phyloP scores from a whole-genome alignment of 2,888 invertebrate species.

The Acanthosoma haemorrhoidale region DNA sequence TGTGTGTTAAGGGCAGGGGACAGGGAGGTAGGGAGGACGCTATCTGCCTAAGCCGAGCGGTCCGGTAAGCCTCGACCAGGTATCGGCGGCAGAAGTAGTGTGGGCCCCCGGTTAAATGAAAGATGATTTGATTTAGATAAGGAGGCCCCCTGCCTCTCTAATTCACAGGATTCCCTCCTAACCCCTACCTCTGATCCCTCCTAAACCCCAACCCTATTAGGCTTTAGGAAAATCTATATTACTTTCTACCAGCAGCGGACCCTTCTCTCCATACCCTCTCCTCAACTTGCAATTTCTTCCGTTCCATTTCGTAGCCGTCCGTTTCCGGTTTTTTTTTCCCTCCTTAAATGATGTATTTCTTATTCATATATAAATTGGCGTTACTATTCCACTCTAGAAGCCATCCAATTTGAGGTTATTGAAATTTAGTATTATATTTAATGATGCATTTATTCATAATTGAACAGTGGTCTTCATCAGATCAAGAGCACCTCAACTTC shows the following conservation, averaged over 20 bases:
- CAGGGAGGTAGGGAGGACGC: background rate
- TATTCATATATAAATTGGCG: no score
- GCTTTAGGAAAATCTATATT: conserved; percentile 28
- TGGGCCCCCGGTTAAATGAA: conserved; percentile 20
- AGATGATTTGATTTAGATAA: conserved; percentile 30
- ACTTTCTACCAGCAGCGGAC: conserved; percentile 19
- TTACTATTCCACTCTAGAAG: no score
- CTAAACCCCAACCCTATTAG: conserved; percentile 25
- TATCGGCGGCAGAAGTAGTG: conserved; percentile 17
- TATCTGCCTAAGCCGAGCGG: background rate
- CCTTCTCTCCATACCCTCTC: conserved; percentile 1
- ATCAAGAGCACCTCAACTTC: no score
- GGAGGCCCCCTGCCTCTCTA: conserved; percentile 14
- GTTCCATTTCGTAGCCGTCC: background rate
- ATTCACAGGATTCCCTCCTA: conserved; percentile 16
- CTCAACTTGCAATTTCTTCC: background rate
- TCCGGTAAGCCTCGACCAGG: conserved; percentile 2
- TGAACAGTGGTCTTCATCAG: no score
- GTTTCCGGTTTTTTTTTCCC: background rate
- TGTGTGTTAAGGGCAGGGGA: background rate
- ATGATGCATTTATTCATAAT: no score
- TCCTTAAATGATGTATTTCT: no score
- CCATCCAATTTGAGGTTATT: no score
- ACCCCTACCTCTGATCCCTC: background rate
- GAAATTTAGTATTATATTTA: no score